Base-by-base conservation (phyloP, 2,888 invertebrate species). In the Conops quadrifasciatus region DNA sequence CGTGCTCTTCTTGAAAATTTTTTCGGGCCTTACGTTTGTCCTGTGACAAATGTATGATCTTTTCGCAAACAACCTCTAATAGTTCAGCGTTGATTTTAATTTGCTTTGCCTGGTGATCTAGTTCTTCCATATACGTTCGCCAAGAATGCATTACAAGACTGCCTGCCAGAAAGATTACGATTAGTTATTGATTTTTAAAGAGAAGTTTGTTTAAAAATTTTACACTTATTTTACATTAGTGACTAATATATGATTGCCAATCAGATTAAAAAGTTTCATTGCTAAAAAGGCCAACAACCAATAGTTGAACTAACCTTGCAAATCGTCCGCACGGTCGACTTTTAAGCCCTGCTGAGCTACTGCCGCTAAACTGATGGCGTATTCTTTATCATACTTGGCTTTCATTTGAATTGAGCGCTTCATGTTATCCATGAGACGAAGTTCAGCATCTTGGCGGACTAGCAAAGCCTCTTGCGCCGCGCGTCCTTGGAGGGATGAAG, bases 341-440 rank as follows among this genome's bases (percentile, higher is more conserved):
- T 95, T 95, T 83, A 93, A 90, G 62, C 94, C 94, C 84, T 94
- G 94, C 67, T 90, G 88, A 56, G 94, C 93, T 28, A 94, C 91
- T n/a, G 92, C 90, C 71, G 91, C 90, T 70, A 97, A 89, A 15
- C 94, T 93, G 49, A 92, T 88, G 1, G 96, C 94, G 85, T 97
- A 97, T 82, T 97, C 96, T 77, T 94, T 89, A 85, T 97, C 97
- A 82, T 93, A 94, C 87, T 96, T 95, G 84, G 96, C 92, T 87
- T 96, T 94, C 77, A 92, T 90, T 77, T 91, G 89, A 71, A 97
- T 89, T 80, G 95, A 95, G 74, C 95, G 88, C 81, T 94, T 93
- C 92, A 97, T 95, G 75, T 92, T 92, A 83, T 97, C 97, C 89
- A 97, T 90, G 63, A 97, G 91, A 77, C 95, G 90, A 72, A 97